Base-by-base conservation (phyloP, 2,888 invertebrate genomes). In the Marronus borbonicus region DNA sequence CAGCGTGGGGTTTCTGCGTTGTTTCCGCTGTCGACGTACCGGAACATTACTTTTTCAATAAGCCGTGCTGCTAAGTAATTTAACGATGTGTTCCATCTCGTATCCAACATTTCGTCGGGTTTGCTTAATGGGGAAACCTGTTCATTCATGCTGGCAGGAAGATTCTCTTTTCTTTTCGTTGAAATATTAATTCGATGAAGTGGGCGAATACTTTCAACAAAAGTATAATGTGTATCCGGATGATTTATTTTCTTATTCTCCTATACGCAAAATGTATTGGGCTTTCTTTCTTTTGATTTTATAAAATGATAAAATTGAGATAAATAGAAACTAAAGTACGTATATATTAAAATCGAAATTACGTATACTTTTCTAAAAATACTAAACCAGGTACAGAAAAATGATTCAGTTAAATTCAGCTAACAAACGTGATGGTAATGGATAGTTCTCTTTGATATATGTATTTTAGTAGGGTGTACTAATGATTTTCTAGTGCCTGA, bases 31-130 rank as follows among this genome's bases (percentile, higher is more conserved):
- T 58, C 58, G 39, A 72, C 58, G 58, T 55, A 70, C 72, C 72
- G 72, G 72, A 72, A 72, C 72, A 58, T 72, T 72, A 72, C 72
- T 72, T 72, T 72, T 72, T 72, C 72, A 72, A 72, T 72, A 72
- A 72, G 72, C 58, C 58, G 58, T 70, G 70, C 72, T 72, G 58
- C 72, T 72, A 72, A 72, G 72, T 72, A 72, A 72, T 72, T 72
- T 72, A 72, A 39, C 72, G 72, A 72, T 58, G 72, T 72, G 72
- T 72, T 72, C 72, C 58, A 58, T 69, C 58, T 72, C 72, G 58
- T 58, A 72, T 72, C 72, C 72, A 58, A 72, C 58, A 24, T 58
- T 58, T 72, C 72, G 72, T 36, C 72, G 72, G 58, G 55, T 58
- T 72, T 72, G 66, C 58, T 72, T 72, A 72, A 72, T 72, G 72